Evolutionary conservation across 2,797 vertebrate genomes (phyloP).

Genomic region (Phalloptychus januarius): DNA sequence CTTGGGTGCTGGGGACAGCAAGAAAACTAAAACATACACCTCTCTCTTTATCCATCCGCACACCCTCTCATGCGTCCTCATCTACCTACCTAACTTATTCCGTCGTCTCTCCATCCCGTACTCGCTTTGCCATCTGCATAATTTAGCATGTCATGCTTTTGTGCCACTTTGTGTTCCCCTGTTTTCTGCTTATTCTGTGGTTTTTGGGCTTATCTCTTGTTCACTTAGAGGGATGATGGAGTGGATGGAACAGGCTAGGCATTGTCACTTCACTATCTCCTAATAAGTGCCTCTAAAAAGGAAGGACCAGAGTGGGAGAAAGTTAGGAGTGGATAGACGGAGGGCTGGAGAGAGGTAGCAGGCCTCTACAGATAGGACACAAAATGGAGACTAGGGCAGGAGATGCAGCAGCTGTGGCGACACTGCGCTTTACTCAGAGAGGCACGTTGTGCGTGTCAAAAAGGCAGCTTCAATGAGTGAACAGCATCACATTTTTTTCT

Average conservation of each 20-base stretch:
- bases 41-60: conserved; percentile 68
- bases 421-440: conserved; percentile 53
- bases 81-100: conserved; percentile 49
- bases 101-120: conserved; percentile 58
- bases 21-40: conserved; percentile 59
- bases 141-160: conserved; percentile 78
- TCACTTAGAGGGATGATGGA: conserved; percentile 57
- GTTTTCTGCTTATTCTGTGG: conserved; percentile 66
- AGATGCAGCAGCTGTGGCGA: conserved; percentile 75
- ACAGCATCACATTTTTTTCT: conserved; percentile 52
- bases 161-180: conserved; percentile 70
- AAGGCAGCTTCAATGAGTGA: conserved; percentile 64
- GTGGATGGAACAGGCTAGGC: conserved; percentile 57
- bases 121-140: conserved; percentile 76
- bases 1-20: conserved; percentile 75
- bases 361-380: conserved; percentile 68
- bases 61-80: conserved; percentile 50
- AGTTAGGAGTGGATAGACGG: conserved; percentile 49
- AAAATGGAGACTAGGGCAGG: conserved; percentile 79
- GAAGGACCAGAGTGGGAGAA: conserved; percentile 30
- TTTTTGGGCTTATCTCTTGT: conserved; percentile 63
- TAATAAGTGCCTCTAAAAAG: conserved; percentile 60
- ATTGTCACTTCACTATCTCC: conserved; percentile 66
- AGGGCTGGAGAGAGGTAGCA: conserved; percentile 28
- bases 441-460: conserved; percentile 44